Evolutionary conservation across 2,797 vertebrate species (phyloP).

Genomic region (Antrozous pallidus): DNA sequence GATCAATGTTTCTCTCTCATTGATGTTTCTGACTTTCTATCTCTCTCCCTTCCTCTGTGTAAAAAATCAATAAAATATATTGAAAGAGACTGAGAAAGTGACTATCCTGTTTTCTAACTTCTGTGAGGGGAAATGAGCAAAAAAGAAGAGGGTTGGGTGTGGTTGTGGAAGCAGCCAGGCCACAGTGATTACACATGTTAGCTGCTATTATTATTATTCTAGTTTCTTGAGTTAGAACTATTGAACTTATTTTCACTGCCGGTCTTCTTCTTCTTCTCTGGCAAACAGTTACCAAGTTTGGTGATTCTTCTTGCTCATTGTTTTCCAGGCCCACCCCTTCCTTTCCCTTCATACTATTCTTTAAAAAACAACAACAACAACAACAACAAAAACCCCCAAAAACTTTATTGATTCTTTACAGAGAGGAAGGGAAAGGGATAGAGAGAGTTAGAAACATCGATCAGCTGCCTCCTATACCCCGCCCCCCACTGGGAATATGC

Average conservation of each 20-base stretch:
- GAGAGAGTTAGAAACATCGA: too few relatives aligned
- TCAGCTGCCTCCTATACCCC: too few relatives aligned
- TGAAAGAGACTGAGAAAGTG: not conserved
- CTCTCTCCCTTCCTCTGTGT: too few relatives aligned
- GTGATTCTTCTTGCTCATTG: not conserved
- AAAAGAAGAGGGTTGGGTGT: not conserved
- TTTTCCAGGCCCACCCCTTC: not conserved
- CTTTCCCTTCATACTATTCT: not conserved
- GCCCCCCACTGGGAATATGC: too few relatives aligned
- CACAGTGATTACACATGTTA: not conserved
- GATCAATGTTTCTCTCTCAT: too few relatives aligned
- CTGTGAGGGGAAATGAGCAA: not conserved
- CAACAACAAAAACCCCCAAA: too few relatives aligned
- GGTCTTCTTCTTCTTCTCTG: not conserved
- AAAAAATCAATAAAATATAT: too few relatives aligned
- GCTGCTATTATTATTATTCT: not conserved
- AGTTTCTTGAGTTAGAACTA: slow-evolving; percentile 10
- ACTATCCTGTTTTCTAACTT: not conserved
- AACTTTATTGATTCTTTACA: too few relatives aligned
- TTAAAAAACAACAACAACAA: too few relatives aligned
- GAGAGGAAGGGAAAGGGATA: too few relatives aligned
- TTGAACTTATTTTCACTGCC: not conserved
- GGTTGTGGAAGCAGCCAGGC: not conserved
- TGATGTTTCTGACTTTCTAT: too few relatives aligned
- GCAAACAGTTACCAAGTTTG: not conserved